phyloP scores from a whole-genome alignment of 37 sponge, comb jelly and placozoan species.

The Tethya wilhelma region DNA sequence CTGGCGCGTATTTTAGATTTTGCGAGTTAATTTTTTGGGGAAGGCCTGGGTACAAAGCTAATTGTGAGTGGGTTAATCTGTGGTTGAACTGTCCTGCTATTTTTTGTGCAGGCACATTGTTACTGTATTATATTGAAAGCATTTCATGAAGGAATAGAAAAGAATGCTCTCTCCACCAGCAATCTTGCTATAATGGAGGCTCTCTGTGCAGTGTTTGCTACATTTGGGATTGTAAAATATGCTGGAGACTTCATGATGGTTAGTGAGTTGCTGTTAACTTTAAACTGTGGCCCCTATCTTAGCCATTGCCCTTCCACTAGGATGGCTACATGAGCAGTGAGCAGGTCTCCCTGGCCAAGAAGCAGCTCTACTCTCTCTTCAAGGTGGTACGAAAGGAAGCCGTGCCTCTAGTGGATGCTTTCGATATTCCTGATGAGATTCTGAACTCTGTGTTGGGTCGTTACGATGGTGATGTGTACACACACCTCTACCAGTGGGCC shows the following conservation, averaged over 20 bases:
- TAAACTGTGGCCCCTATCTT: background rate
- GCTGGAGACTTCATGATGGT: slow-evolving; percentile 69
- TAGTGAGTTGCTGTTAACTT: slow-evolving; percentile 9
- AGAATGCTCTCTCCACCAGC: slow-evolving; percentile 26
- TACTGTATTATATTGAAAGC: slow-evolving; percentile 67
- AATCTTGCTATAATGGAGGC: slow-evolving; percentile 44
- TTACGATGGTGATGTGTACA: slow-evolving; percentile 95
- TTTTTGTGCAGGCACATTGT: slow-evolving; percentile 91
- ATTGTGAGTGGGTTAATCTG: too few relatives aligned
- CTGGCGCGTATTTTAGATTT: too few relatives aligned
- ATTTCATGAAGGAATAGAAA: slow-evolving; percentile 57
- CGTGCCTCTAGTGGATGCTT: slow-evolving; percentile 93
- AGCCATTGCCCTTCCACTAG: background rate
- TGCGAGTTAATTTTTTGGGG: too few relatives aligned
- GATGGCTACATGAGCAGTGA: slow-evolving; percentile 52
- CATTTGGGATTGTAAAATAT: slow-evolving; percentile 52
- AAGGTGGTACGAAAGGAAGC: slow-evolving; percentile 72
- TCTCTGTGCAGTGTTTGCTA: slow-evolving; percentile 69
- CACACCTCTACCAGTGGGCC: slow-evolving; percentile 85
- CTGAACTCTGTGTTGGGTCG: slow-evolving; percentile 89
- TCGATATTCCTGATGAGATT: slow-evolving; percentile 79
- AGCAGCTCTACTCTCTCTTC: slow-evolving; percentile 38
- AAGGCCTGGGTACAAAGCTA: too few relatives aligned
- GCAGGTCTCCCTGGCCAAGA: slow-evolving; percentile 32
- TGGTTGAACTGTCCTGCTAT: too few relatives aligned